Conservation (phyloP, 2,113 vertebrate genomes). For the Lasiurus cinereus region DNA sequence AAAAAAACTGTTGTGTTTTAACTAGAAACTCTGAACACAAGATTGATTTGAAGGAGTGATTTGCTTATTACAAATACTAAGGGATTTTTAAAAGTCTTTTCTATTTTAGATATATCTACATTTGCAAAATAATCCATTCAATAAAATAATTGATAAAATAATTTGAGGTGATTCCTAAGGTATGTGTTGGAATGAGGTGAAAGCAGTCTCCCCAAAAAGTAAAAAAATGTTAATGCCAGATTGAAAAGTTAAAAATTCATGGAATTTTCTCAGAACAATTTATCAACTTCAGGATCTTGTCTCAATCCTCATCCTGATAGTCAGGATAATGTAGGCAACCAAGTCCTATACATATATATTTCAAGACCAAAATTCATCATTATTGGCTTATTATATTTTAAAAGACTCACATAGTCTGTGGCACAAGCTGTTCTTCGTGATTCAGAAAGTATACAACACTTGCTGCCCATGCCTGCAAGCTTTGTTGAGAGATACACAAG, state of each 20-base stretch:
- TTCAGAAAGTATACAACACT: slow-evolving; percentile 81
- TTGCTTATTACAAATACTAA: background rate
- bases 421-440: slow-evolving; percentile 69
- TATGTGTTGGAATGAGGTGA: background rate
- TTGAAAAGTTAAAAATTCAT: background rate
- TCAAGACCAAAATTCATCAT: background rate
- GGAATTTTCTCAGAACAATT: background rate
- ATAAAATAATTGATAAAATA: slow-evolving; percentile 40
- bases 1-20: background rate
- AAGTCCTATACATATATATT: background rate
- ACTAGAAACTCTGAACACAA: background rate
- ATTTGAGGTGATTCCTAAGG: background rate
- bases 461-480: slow-evolving; percentile 46
- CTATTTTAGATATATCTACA: background rate
- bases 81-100: background rate
- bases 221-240: background rate
- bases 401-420: slow-evolving; percentile 84
- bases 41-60: background rate
- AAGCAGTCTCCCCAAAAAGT: background rate
- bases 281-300: background rate
- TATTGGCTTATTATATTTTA: background rate
- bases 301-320: background rate
- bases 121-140: slow-evolving; percentile 30
- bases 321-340: background rate
- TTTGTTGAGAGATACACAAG: slow-evolving; percentile 73